These are phyloP conservation scores for Periophthalmodon schlosseri DNA, from an alignment of 2,113 vertebrate species.

Conservation along the genomic window DNA sequence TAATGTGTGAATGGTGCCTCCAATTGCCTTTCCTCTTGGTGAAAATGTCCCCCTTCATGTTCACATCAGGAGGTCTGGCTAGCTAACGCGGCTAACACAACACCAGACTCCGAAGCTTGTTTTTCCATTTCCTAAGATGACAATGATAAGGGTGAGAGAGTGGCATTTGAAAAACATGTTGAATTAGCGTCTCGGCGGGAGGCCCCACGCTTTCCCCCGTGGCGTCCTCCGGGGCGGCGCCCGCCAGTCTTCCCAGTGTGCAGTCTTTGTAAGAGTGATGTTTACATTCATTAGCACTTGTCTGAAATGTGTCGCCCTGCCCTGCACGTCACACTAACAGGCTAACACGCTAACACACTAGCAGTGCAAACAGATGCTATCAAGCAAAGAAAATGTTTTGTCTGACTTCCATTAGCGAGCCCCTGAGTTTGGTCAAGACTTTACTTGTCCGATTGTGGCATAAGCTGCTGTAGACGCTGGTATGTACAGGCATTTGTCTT, in stretches of 20 bases:
- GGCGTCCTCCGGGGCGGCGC: no score
- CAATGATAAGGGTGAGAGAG: slow-evolving; percentile 69
- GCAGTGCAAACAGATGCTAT: slow-evolving; percentile 77
- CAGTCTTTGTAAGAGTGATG: slow-evolving; percentile 73
- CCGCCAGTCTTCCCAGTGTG: slow-evolving; percentile 44
- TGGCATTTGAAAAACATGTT: slow-evolving; percentile 76
- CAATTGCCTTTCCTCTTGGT: slow-evolving; percentile 45
- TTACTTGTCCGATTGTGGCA: slow-evolving; percentile 55
- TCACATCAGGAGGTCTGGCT: slow-evolving; percentile 53
- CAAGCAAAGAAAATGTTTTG: slow-evolving; percentile 74
- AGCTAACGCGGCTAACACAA: slow-evolving; percentile 50
- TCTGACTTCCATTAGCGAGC: slow-evolving; percentile 74
- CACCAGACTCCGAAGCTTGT: slow-evolving; percentile 52
- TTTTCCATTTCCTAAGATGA: slow-evolving; percentile 71
- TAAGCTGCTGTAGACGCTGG: not conserved
- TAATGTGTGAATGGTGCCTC: slow-evolving; percentile 46
- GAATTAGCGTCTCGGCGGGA: slow-evolving; percentile 65
- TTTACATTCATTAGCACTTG: slow-evolving; percentile 83
- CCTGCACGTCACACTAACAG: not conserved
- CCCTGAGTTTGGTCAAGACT: slow-evolving; percentile 63
- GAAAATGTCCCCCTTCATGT: slow-evolving; percentile 65
- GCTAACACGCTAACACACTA: slow-evolving; percentile 36
- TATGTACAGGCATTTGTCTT: slow-evolving; percentile 19
- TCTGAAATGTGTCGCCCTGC: slow-evolving; percentile 74
- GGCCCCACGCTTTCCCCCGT: no score